Evolutionary conservation across 2,888 invertebrate genomes (phyloP).

Genomic region (Aphodius granarius): DNA sequence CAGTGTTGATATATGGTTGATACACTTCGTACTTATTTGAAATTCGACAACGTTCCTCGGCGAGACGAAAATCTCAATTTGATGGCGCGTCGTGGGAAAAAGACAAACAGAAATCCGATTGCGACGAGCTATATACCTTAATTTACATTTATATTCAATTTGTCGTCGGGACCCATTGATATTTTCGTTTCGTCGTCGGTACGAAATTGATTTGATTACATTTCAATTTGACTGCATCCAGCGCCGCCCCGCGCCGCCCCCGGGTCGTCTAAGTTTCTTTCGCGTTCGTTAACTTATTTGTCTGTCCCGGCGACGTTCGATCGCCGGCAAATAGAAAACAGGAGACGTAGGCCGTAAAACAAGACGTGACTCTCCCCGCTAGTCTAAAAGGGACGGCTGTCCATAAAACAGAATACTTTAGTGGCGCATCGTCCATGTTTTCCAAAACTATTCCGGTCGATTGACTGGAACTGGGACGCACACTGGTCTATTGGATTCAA

Average conservation of each 20-base stretch:
- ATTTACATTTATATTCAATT: conserved; percentile 15
- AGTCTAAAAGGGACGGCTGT: neutral
- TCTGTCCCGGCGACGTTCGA: neutral
- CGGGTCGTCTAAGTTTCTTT: neutral
- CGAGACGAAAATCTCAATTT: conserved; percentile 3
- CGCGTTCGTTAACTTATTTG: neutral
- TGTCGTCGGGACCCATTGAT: neutral
- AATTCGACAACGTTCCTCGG: neutral
- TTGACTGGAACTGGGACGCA: neutral
- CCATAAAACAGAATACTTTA: neutral
- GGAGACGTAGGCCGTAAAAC: neutral
- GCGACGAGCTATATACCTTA: conserved; percentile 5
- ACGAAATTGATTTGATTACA: neutral
- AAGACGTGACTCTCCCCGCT: neutral
- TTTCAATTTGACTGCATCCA: neutral
- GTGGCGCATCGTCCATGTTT: neutral
- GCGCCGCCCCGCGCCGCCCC: too few relatives aligned
- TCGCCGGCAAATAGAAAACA: neutral
- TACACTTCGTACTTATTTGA: neutral
- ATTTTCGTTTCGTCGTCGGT: neutral
- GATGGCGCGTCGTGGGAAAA: neutral
- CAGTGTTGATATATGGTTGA: too few relatives aligned
- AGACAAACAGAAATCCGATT: conserved; percentile 5
- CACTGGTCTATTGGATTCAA: neutral
- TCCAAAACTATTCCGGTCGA: neutral